Percentiles rank a stretch among this genome's conserved stretches.
Conservation (phyloP, 2,797 vertebrate genomes). For the Cossypha caffra region DNA sequence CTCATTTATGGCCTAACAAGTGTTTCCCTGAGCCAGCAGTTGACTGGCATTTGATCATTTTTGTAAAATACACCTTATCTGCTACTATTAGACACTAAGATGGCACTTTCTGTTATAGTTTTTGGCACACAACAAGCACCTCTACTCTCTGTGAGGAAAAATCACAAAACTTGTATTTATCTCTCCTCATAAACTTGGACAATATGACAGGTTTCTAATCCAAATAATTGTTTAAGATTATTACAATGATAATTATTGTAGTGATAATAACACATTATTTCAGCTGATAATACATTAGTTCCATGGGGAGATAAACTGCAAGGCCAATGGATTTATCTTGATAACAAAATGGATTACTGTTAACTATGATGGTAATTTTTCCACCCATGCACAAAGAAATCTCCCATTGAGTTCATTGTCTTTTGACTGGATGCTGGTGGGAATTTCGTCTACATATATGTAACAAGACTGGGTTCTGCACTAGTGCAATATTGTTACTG, state of each 20-base stretch:
- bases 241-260: constrained; percentile 26
- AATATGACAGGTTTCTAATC: constrained; percentile 15
- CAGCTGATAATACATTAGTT: constrained; percentile 26
- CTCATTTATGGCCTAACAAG: constrained; percentile 30
- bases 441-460: neutral
- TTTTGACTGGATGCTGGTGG: neutral
- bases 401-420: neutral
- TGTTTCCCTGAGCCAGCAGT: neutral
- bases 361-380: neutral
- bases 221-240: constrained; percentile 31
- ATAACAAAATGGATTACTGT: constrained; percentile 26
- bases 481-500: accelerated
- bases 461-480: neutral
- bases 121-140: neutral
- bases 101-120: neutral
- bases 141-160: neutral
- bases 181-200: neutral
- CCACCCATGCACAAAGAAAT: neutral
- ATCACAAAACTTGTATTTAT: neutral
- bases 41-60: neutral
- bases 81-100: neutral
- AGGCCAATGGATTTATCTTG: constrained; percentile 30
- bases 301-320: constrained; percentile 42
- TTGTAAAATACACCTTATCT: constrained; percentile 5
- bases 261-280: constrained; percentile 35